A percentile compares a stretch with the other conserved stretches of the same genome.
Conservation (phyloP, 1,140 invertebrate genomes). For the Aphidius ervi region DNA sequence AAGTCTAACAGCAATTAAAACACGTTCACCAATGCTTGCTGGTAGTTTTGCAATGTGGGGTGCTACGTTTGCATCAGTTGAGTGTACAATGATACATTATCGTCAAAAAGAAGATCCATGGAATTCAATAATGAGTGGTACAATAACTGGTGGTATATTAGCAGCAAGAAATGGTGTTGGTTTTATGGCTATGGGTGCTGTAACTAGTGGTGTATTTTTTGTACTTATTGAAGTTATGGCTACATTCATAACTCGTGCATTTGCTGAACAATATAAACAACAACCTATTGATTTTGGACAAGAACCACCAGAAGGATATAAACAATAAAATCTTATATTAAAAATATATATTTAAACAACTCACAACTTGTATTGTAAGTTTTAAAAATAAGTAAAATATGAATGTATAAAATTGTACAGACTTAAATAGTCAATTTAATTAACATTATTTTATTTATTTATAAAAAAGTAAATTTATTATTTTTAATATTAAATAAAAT, state of each 20-base stretch:
- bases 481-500: no score
- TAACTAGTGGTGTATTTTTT: slow-evolving; percentile 90
- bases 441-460: background rate
- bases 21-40: slow-evolving; percentile 85
- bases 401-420: no score
- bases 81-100: slow-evolving; percentile 86
- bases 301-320: slow-evolving; percentile 58
- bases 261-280: slow-evolving; percentile 87
- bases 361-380: no score
- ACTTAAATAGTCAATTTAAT: background rate
- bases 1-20: slow-evolving; percentile 81
- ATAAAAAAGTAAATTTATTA: no score
- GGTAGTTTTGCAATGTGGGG: slow-evolving; percentile 94
- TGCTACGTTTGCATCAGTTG: slow-evolving; percentile 94
- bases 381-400: no score
- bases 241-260: slow-evolving; percentile 83
- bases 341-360: no score
- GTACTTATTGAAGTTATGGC: slow-evolving; percentile 96
- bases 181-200: slow-evolving; percentile 91
- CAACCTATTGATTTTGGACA: slow-evolving; percentile 68
- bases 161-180: slow-evolving; percentile 90
- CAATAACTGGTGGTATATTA: slow-evolving; percentile 89
- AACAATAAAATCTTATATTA: no score
- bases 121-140: slow-evolving; percentile 97
- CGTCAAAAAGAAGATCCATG: slow-evolving; percentile 97